phyloP scores from a whole-genome alignment of 2,797 vertebrate genomes.

The Poecilia picta region DNA sequence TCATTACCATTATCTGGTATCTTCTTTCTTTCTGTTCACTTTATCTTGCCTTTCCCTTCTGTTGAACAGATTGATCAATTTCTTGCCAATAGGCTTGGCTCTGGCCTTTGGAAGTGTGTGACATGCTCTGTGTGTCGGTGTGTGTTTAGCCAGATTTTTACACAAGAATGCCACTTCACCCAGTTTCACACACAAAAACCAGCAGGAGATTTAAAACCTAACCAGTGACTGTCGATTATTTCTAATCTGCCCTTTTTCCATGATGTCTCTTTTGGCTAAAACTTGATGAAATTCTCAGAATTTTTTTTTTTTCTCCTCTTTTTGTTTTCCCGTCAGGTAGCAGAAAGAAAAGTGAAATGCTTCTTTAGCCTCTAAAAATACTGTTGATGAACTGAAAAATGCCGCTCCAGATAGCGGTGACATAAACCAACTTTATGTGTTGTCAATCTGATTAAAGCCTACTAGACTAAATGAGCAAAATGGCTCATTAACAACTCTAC shows the following conservation, averaged over 20 bases:
- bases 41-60: slow-evolving; percentile 35
- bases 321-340: not conserved
- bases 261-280: not conserved
- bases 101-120: slow-evolving; percentile 29
- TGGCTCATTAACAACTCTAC: not conserved
- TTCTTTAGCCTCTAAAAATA: not conserved
- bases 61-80: slow-evolving; percentile 53
- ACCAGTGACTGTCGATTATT: not conserved
- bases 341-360: not conserved
- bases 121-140: not conserved
- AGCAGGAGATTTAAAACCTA: not conserved
- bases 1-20: slow-evolving; percentile 41
- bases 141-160: slow-evolving; percentile 8
- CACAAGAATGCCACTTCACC: slow-evolving; percentile 11
- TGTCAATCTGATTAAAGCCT: not conserved
- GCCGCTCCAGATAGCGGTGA: not conserved
- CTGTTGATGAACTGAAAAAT: slow-evolving; percentile 4
- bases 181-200: slow-evolving; percentile 17
- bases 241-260: not conserved
- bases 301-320: not conserved
- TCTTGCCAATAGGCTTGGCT: slow-evolving; percentile 55
- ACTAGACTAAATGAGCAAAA: not conserved
- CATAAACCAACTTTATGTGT: not conserved
- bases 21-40: slow-evolving; percentile 29
- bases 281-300: not conserved